Evolutionary conservation across 2,888 invertebrate genomes (phyloP).

Genomic region (Dolomedes plantarius): DNA sequence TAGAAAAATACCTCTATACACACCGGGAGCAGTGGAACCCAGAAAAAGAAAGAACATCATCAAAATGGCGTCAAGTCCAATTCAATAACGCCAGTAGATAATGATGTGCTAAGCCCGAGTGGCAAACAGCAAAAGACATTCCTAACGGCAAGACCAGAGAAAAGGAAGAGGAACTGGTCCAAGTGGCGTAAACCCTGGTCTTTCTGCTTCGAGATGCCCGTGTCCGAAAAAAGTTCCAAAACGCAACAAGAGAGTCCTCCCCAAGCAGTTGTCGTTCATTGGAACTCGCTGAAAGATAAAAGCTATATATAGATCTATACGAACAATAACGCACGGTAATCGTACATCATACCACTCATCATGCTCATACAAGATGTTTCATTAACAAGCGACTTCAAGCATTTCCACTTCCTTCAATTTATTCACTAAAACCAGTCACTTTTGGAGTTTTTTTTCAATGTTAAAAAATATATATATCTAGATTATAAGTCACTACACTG

Average conservation of each 20-base stretch:
- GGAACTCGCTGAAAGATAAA: constrained; percentile 36
- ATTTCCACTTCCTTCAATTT: too few relatives aligned
- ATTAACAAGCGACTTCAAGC: too few relatives aligned
- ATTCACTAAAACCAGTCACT: too few relatives aligned
- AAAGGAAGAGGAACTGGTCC: constrained; percentile 32
- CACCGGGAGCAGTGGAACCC: constrained; percentile 43
- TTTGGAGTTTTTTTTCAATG: too few relatives aligned
- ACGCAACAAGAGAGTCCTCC: background rate
- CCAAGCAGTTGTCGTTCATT: constrained; percentile 34
- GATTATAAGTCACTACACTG: too few relatives aligned
- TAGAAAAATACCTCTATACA: constrained; percentile 55
- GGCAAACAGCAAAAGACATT: background rate
- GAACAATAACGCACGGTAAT: too few relatives aligned
- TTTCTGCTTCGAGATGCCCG: constrained; percentile 56
- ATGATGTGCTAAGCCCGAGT: background rate
- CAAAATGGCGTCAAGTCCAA: background rate
- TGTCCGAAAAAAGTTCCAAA: constrained; percentile 11
- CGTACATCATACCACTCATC: too few relatives aligned
- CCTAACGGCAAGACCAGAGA: background rate
- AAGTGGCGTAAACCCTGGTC: constrained; percentile 45
- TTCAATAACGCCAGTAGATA: background rate
- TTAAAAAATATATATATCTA: too few relatives aligned
- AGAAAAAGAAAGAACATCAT: constrained; percentile 22
- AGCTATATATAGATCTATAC: background rate
- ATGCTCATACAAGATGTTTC: too few relatives aligned